Percentiles rank a stretch among this genome's conserved stretches.
Evolutionary conservation across 92 coral and sea anemone genomes (phyloP).

Genomic region (Bergia sp.): DNA sequence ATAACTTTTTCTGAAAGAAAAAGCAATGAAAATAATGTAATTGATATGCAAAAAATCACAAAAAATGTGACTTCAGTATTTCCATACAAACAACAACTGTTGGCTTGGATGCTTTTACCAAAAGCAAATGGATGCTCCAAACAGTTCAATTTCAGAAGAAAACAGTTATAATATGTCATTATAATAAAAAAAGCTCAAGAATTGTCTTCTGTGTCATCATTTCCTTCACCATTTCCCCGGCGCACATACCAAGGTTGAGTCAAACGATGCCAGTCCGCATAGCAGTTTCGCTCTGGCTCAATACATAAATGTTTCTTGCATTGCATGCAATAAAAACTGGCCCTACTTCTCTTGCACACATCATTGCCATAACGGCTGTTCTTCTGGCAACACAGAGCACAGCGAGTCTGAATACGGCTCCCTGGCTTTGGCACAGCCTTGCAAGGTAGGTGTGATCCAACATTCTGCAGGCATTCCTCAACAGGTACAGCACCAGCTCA

Average conservation of each 20-base stretch:
- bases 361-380: not conserved
- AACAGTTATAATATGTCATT: too few relatives aligned
- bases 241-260: too few relatives aligned
- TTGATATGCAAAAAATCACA: not conserved
- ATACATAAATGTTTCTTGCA: not conserved
- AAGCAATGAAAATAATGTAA: slow-evolving; percentile 1
- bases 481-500: slow-evolving; percentile 5
- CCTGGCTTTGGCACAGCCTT: slow-evolving; percentile 7
- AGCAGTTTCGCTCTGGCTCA: not conserved
- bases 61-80: not conserved
- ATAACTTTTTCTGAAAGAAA: slow-evolving; percentile 7
- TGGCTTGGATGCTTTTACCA: not conserved
- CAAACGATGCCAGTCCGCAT: too few relatives aligned
- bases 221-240: too few relatives aligned
- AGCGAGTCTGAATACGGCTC: not conserved
- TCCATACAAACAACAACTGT: not conserved
- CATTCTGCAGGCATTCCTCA: not conserved
- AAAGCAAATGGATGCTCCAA: too few relatives aligned
- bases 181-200: too few relatives aligned
- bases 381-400: not conserved
- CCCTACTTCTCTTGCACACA: not conserved
- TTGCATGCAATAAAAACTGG: not conserved
- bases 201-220: too few relatives aligned
- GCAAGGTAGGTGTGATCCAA: not conserved
- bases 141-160: too few relatives aligned